A percentile compares a stretch with the other conserved stretches of the same genome.
Evolutionary conservation across 2,888 invertebrate species (phyloP).

Genomic region (Hermaeophaga mercurialis): DNA sequence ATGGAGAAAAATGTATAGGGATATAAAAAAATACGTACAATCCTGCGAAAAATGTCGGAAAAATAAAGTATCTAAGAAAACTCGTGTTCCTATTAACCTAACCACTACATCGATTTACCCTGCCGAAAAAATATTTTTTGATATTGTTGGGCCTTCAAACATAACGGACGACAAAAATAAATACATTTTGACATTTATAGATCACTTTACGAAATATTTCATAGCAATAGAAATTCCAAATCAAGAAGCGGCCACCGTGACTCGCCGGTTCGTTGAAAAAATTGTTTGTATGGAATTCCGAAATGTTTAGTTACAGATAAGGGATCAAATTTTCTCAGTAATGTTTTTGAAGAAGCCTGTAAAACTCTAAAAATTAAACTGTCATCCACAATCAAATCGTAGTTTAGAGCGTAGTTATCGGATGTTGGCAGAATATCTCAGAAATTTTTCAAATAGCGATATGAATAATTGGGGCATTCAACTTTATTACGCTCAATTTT

Average conservation of each 20-base stretch:
- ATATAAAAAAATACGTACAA: too few species aligned
- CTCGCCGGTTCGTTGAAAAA: slow-evolving; percentile 38
- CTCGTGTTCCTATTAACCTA: too few species aligned
- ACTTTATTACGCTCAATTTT: too few species aligned
- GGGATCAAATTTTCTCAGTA: slow-evolving; percentile 42
- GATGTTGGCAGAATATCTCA: too few species aligned
- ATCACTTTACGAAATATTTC: slow-evolving; percentile 41
- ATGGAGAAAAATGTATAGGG: too few species aligned
- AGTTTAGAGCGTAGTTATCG: too few species aligned
- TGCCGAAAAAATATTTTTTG: slow-evolving; percentile 40
- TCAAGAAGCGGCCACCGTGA: slow-evolving; percentile 41
- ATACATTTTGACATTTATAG: slow-evolving; percentile 45
- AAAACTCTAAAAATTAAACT: slow-evolving; percentile 38
- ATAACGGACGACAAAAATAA: slow-evolving; percentile 36
- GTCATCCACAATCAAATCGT: slow-evolving; percentile 41
- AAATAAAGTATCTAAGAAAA: too few species aligned
- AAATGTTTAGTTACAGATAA: slow-evolving; percentile 43
- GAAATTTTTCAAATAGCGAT: too few species aligned
- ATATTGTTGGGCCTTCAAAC: slow-evolving; percentile 44
- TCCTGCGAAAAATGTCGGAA: too few species aligned
- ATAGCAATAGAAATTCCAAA: slow-evolving; percentile 45
- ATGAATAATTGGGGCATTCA: too few species aligned
- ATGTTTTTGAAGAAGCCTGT: slow-evolving; percentile 41
- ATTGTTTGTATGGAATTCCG: slow-evolving; percentile 43
- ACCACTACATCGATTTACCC: slow-evolving; percentile 29